Evolutionary conservation across 1,140 invertebrate species (phyloP).

Genomic region (Coenobita brevimanus): DNA sequence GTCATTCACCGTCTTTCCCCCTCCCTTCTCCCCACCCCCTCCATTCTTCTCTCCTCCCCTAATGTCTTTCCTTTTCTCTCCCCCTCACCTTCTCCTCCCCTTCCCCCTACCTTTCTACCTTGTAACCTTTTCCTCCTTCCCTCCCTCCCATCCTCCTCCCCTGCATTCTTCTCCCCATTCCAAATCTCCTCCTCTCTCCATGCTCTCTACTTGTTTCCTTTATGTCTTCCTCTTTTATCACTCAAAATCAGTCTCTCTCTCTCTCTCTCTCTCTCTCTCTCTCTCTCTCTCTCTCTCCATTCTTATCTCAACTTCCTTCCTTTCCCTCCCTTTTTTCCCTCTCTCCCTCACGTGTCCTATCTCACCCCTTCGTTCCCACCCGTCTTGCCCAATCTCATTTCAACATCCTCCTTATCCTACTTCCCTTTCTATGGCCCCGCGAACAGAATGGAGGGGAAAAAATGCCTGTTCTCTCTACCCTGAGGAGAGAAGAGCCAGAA

Average conservation of each 20-base stretch:
- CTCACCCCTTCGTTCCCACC: too few relatives aligned
- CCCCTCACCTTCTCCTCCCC: background rate
- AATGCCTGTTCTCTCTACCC: background rate
- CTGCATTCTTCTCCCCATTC: background rate
- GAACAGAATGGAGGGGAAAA: too few relatives aligned
- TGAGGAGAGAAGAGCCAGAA: background rate
- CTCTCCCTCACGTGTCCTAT: background rate
- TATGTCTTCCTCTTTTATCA: slow-evolving; percentile 19
- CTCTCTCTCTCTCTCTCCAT: slow-evolving; percentile 43
- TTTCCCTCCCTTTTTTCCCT: background rate
- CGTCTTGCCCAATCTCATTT: too few relatives aligned
- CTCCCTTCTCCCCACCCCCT: background rate
- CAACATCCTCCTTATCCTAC: too few relatives aligned
- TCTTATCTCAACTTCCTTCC: slow-evolving; percentile 17
- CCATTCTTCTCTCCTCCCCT: background rate
- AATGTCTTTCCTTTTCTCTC: background rate
- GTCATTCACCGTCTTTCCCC: too few relatives aligned
- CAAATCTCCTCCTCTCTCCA: background rate
- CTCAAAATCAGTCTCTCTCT: slow-evolving; percentile 22
- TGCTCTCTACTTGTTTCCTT: background rate
- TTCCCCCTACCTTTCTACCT: background rate
- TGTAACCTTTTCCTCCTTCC: background rate
- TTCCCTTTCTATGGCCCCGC: too few relatives aligned
- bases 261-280: slow-evolving; percentile 46
- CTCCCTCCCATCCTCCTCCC: background rate